These are phyloP conservation scores for Desmophyllum pertusum DNA, from an alignment of 92 coral and sea anemone species.

Conservation along the genomic window DNA sequence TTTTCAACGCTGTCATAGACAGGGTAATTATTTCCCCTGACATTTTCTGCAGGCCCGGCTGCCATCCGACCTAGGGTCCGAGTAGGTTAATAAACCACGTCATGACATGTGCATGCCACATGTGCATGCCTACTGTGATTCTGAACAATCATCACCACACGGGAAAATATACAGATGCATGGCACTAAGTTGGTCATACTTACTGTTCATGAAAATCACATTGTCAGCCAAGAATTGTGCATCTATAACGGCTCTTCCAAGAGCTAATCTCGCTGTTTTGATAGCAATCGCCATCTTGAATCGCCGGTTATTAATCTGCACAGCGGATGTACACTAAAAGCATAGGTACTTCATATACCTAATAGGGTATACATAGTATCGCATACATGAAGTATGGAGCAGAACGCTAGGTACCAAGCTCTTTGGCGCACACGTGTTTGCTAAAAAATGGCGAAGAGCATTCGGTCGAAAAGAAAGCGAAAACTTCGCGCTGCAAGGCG, in stretches of 20 bases:
- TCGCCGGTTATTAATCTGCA: background rate
- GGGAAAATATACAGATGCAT: background rate
- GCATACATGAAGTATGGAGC: background rate
- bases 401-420: constrained; percentile 18
- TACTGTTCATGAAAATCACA: constrained; percentile 84
- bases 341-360: no score
- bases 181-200: constrained; percentile 27
- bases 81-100: no score
- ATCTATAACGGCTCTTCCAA: constrained; percentile 66
- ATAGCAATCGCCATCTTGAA: constrained; percentile 82
- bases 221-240: constrained; percentile 81
- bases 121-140: no score
- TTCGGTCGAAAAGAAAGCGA: constrained; percentile 92
- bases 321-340: no score
- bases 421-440: constrained; percentile 53
- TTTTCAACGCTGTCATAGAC: no score
- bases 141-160: background rate
- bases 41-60: no score
- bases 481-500: constrained; percentile 85
- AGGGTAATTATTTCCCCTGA: no score
- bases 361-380: background rate
- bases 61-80: no score
- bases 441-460: constrained; percentile 93
- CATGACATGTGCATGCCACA: no score
- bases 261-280: constrained; percentile 76